Evolutionary conservation across 2,113 vertebrate genomes (phyloP), one percentile per base, ranked within the genome.

Genomic region (Scytalopus superciliaris): DNA sequence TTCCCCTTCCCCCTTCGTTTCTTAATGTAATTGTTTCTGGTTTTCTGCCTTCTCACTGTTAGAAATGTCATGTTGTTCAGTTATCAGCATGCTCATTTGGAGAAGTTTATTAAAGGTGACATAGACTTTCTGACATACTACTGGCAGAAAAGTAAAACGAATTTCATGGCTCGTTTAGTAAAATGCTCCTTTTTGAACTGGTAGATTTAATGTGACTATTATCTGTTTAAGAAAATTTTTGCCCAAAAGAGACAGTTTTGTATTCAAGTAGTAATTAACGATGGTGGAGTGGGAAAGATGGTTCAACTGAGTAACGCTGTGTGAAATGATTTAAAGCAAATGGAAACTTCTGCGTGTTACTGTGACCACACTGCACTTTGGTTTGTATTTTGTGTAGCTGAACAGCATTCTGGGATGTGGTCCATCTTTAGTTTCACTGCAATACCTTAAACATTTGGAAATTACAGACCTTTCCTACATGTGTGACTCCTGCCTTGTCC

Each of bases 21-120:
- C 55, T 55, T 62, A 91, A 91, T 91, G 39, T 91, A 86, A 95
- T 97, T 89, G 66, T 93, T 97, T 95, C 94, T 96, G 90, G 53
- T 76, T 96, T 97, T 94, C 86, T 96, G 92, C 85, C 55, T 96
- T 93, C 88, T 94, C 68, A n/a, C 90, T 91, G 79, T 90, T 93
- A 87, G 49, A 96, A 92, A 94, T 96, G 91, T 93, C 94, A 93
- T 74, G 66, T 94, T 96, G 62, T 90, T 96, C 87, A 64, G 84
- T 91, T 97, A 95, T 74, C 93, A 96, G 86, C 75, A n/a, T 69
- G 62, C 57, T 96, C 45, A 40, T 84, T 95, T 97, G 78, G 70
- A 94, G 78, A 96, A 92, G 81, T 96, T 96, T 96, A 96, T 96
- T 96, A 93, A 95, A 95, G 89, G 72, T 3, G 55, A 91, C 82